phyloP scores from a whole-genome alignment of 2,113 vertebrate species.

The Bos javanicus region DNA sequence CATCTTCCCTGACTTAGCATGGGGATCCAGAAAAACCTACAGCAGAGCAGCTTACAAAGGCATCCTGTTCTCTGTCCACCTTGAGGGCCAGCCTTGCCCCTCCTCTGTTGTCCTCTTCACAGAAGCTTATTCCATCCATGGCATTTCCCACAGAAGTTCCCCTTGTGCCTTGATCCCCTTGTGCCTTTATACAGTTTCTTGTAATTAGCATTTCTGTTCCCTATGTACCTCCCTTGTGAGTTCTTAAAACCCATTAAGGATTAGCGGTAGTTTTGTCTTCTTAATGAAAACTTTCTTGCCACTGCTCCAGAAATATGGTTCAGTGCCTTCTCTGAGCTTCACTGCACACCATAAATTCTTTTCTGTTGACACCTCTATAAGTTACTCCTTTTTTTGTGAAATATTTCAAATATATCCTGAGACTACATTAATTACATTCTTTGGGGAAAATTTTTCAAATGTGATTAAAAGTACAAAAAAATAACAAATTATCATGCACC shows the following conservation, averaged over 20 bases:
- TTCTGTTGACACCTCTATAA: background rate
- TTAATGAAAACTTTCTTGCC: background rate
- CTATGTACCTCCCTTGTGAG: fast-evolving
- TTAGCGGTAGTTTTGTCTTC: background rate
- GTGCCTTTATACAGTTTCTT: background rate
- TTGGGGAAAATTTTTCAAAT: background rate
- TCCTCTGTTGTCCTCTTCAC: fast-evolving
- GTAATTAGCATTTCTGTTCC: background rate
- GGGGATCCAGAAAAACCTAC: fast-evolving
- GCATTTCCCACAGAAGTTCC: background rate
- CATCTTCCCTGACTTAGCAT: fast-evolving
- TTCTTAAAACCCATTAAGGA: background rate
- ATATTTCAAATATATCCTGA: background rate
- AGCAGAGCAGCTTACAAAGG: fast-evolving
- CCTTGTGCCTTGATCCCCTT: fast-evolving
- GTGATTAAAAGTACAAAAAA: background rate
- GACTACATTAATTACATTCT: too few species aligned
- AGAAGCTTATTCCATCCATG: background rate
- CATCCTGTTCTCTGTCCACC: fast-evolving
- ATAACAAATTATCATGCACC: background rate
- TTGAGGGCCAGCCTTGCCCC: fast-evolving
- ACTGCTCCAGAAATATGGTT: background rate
- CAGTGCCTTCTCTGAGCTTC: background rate
- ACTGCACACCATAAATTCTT: background rate
- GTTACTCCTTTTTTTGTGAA: background rate